A percentile compares a stretch with the other conserved stretches of the same genome.
Evolutionary conservation across 2,888 invertebrate genomes (phyloP).

Genomic region (Hipparchia sbordonii): DNA sequence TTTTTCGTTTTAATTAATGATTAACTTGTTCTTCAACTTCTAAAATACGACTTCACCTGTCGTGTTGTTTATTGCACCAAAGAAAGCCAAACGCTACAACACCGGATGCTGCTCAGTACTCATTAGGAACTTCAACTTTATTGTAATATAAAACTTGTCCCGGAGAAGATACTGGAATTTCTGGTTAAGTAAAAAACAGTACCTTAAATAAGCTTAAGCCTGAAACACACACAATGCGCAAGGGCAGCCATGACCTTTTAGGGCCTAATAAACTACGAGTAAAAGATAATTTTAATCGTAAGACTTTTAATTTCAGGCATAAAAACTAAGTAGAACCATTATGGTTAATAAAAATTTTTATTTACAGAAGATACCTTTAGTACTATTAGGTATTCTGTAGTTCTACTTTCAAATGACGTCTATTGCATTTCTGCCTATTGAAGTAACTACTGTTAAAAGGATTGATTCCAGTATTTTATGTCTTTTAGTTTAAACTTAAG

Average conservation of each 20-base stretch:
- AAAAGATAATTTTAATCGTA: too few relatives aligned
- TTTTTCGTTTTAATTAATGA: not conserved
- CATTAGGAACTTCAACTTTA: conserved; percentile 17
- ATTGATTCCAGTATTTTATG: too few relatives aligned
- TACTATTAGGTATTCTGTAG: too few relatives aligned
- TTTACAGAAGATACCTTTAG: too few relatives aligned
- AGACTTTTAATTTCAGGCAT: too few relatives aligned
- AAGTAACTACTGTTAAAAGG: too few relatives aligned
- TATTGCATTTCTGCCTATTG: too few relatives aligned
- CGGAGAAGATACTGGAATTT: conserved; percentile 9
- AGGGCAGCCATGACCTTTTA: not conserved
- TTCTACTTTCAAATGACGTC: too few relatives aligned
- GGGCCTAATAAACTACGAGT: too few relatives aligned
- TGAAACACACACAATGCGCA: not conserved
- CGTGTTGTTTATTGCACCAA: conserved; percentile 6
- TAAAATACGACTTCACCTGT: not conserved
- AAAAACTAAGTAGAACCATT: too few relatives aligned
- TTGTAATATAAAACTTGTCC: conserved; percentile 8
- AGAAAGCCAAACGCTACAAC: not conserved
- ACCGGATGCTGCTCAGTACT: conserved; percentile 6
- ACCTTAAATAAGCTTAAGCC: not conserved
- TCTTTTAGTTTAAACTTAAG: too few relatives aligned
- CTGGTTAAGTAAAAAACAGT: conserved; percentile 19
- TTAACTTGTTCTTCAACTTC: not conserved
- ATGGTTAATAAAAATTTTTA: too few relatives aligned